phyloP scores from a whole-genome alignment of 2,113 vertebrate species.

The Upupa epops region DNA sequence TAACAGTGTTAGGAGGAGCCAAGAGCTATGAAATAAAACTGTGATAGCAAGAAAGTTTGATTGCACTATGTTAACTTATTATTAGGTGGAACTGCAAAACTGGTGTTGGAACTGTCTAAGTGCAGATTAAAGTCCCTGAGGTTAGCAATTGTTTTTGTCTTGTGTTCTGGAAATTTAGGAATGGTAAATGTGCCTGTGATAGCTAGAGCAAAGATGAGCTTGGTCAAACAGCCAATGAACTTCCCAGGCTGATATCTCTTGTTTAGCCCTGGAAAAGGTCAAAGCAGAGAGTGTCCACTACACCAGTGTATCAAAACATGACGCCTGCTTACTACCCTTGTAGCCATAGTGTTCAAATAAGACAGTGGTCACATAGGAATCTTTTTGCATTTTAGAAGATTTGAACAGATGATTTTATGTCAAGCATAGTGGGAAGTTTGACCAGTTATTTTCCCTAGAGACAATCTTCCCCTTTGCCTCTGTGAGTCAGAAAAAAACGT shows the following conservation, averaged over 20 bases:
- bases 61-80: neutral
- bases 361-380: neutral
- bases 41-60: neutral
- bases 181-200: neutral
- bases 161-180: neutral
- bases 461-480: neutral
- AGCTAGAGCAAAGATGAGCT: neutral
- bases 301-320: accelerated
- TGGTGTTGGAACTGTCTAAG: neutral
- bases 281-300: neutral
- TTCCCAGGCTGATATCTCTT: neutral
- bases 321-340: neutral
- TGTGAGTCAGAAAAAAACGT: neutral
- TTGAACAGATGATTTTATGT: neutral
- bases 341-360: neutral
- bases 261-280: neutral
- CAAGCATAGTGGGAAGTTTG: neutral
- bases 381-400: accelerated
- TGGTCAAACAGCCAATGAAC: neutral
- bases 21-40: neutral
- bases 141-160: neutral
- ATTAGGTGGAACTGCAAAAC: neutral
- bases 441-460: neutral
- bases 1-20: neutral
- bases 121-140: neutral